Percentiles rank a stretch among this genome's conserved stretches.
Conservation (phyloP, 2,113 vertebrate genomes). For the Erinaceus europaeus region DNA sequence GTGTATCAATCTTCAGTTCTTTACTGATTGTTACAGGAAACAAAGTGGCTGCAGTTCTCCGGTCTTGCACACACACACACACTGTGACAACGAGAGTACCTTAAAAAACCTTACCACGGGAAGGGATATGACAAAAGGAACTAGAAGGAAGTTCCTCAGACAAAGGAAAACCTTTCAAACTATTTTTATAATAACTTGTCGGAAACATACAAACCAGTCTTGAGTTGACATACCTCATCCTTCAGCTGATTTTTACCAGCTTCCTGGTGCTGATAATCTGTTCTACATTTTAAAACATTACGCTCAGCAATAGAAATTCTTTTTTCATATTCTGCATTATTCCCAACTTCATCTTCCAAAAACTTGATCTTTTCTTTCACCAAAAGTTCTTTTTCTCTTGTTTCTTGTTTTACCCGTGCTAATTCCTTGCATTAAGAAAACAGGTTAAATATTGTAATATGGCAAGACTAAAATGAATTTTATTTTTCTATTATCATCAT, state of each 20-base stretch:
- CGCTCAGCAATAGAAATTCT: constrained; percentile 83
- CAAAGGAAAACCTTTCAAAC: neutral
- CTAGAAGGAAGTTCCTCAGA: neutral
- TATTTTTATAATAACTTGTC: neutral
- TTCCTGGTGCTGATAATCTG: constrained; percentile 86
- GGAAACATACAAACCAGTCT: neutral
- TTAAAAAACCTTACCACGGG: neutral
- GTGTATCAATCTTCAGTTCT: too few species aligned
- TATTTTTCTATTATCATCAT: constrained; percentile 13
- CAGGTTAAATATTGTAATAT: neutral
- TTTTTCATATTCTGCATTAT: constrained; percentile 91
- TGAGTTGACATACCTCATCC: constrained; percentile 83
- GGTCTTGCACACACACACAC: too few species aligned
- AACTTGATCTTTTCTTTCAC: constrained; percentile 88
- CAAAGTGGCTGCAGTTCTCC: too few species aligned
- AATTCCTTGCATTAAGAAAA: constrained; percentile 81
- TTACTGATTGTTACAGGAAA: too few species aligned
- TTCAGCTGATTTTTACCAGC: constrained; percentile 80
- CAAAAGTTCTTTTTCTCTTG: constrained; percentile 83
- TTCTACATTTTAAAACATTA: constrained; percentile 81
- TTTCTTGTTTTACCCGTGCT: constrained; percentile 85
- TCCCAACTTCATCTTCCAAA: constrained; percentile 87
- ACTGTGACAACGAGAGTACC: neutral
- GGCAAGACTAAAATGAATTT: constrained; percentile 7
- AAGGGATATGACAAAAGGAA: neutral